Evolutionary conservation across 1,140 invertebrate genomes (phyloP), one percentile per base, ranked within the genome.

Genomic region (Drosophila yakuba): DNA sequence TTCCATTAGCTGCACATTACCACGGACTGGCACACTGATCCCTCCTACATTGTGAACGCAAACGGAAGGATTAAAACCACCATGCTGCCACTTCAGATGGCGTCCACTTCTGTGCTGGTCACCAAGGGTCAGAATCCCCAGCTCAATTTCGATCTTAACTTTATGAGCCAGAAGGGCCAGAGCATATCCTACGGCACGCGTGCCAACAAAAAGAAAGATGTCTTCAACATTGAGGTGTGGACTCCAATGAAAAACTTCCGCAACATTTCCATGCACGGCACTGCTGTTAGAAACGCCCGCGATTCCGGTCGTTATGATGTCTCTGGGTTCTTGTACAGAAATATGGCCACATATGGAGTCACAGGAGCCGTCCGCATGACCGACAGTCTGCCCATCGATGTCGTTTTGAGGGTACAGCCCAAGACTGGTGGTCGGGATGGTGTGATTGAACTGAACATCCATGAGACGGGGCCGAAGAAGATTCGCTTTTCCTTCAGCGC

Each of bases 251-350:
- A 83, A 39, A 81, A 86, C 48, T 92, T 76, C 63, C 61, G 76
- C 0, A 92, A 92, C 51, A 79, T 92, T 6, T 92, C 91, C 3
- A 78, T 92, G 80, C 81, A 91, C 20, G 88, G 88, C 3, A 85
- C 88, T 0, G n/a, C 90, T 5, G 39, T 60, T 3, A 64, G 45
- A 17, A 79, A 43, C 23, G 36, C 59, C 1, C 44, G 44, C 0
- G 73, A 85, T 61, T 38, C 74, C 3, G 54, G 77, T 6, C 78
- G 83, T 12, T 91, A 80, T 8, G 74, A 76, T 43, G 66, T 92
- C 0, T 48, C 59, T 0, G 91, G 91, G 5, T 76, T 89, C 43
- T 44, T 92, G 0, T 92, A 91, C 47, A 55, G 86, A 2, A 92
- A 92, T 15, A 83, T 82, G 82, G 80, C 74, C 6, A 84, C 86